phyloP scores from a whole-genome alignment of 2,797 vertebrate genomes.

The Spinus olivaceus region DNA sequence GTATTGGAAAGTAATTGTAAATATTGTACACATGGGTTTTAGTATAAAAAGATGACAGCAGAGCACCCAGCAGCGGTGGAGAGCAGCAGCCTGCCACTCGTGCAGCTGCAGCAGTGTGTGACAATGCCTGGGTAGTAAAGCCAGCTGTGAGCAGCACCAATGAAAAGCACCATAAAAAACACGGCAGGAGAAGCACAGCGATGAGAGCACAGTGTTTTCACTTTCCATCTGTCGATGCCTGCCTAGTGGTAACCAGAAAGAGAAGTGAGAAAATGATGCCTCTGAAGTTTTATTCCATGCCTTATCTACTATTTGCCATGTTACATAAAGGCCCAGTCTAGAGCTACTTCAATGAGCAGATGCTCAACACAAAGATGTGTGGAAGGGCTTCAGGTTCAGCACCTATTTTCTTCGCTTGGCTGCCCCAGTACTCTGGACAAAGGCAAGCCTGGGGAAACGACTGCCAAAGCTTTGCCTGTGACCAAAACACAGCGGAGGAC shows the following conservation, averaged over 20 bases:
- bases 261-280: neutral
- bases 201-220: neutral
- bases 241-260: neutral
- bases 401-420: neutral
- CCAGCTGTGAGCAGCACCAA: neutral
- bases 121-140: neutral
- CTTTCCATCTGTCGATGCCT: neutral
- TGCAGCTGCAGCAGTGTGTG: neutral
- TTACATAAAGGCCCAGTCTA: neutral
- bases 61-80: neutral
- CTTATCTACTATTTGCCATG: neutral
- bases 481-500: neutral
- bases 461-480: neutral
- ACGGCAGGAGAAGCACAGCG: accelerated
- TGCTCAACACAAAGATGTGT: neutral
- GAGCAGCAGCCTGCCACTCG: neutral
- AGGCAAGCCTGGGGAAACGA: neutral
- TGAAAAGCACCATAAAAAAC: neutral
- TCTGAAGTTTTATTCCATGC: neutral
- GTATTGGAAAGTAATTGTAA: no score
- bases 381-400: neutral
- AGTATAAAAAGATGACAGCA: no score
- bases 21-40: no score
- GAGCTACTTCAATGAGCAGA: neutral
- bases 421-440: neutral